These are phyloP conservation scores for Spisula solida DNA, from an alignment of 2,888 invertebrate genomes.

Conservation along the genomic window DNA sequence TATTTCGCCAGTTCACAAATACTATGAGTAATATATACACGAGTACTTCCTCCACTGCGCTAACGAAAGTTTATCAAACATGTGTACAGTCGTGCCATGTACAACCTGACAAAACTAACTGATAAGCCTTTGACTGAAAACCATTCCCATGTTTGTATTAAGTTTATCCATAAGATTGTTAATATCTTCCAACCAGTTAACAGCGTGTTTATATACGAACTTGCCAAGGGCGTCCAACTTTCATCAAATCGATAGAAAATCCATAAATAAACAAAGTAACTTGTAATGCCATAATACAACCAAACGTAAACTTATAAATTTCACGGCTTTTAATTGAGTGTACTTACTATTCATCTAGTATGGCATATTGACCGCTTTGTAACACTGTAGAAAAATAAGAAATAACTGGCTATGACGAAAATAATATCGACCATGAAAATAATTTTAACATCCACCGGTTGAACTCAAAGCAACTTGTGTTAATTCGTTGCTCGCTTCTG, in stretches of 20 bases:
- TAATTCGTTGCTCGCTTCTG: not conserved
- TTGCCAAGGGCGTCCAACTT: not conserved
- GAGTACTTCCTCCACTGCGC: not conserved
- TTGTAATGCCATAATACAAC: not conserved
- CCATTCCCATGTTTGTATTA: not conserved
- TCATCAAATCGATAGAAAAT: constrained; percentile 9
- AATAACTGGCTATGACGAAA: not conserved
- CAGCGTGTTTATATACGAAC: not conserved
- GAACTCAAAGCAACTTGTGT: not conserved
- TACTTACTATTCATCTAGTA: not conserved
- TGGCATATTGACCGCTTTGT: not conserved
- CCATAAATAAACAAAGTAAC: constrained; percentile 3
- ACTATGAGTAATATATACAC: not conserved
- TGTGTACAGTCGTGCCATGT: not conserved
- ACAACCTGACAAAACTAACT: not conserved
- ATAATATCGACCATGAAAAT: not conserved
- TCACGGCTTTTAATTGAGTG: not conserved
- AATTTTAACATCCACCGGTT: too few species aligned
- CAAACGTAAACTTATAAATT: not conserved
- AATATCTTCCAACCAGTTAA: not conserved
- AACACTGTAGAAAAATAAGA: not conserved
- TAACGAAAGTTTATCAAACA: not conserved
- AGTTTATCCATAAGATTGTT: not conserved
- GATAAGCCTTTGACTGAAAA: constrained; percentile 10
- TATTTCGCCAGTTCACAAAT: not conserved